Evolutionary conservation across 2,888 invertebrate species (phyloP), one percentile per base, ranked within the genome.

Genomic region (Tachina lurida): DNA sequence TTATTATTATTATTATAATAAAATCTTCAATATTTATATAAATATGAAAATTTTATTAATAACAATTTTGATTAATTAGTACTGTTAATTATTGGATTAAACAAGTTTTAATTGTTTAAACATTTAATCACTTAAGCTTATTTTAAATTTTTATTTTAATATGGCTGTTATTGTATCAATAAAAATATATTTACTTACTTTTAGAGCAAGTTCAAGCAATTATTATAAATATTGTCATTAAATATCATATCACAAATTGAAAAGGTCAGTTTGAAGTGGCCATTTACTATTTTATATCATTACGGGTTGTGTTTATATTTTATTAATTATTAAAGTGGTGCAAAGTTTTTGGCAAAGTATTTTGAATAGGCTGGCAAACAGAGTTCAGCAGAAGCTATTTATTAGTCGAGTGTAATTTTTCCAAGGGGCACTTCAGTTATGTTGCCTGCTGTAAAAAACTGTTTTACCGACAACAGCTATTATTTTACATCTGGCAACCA

Each of bases 281-380:
- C 19, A 7, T 2, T 12, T 12, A 63, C 63, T 43, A 63, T 43
- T 63, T 19, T 63, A 63, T 41, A 73, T 49, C 19, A 65, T 62
- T 47, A 31, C 39, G 5, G 19, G 19, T 74, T 52, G 41, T 62
- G 41, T 70, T 62, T 31, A 22, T 58, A 4, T 19, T 62, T 15
- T 43, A 15, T 62, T 73, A 7, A 31, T 31, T 31, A 7, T 58
- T 22, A 47, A 56, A 45, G 22, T 73, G 47, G 39, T 45, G 31
- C 12, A 60, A 15, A 43, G 17, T 19, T 17, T 19, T 4, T 56
- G 12, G 10, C 10, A 17, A 17, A 10, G 17, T 2, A 17, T 17
- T 52, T 52, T 19, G 10, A 8, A 52, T 31, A 31, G 31, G 31
- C 31, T 31, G 31, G 31, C 31, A 31, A 31, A 31, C 7, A 31